A percentile compares a stretch with the other conserved stretches of the same genome.
These are phyloP conservation scores for Amphiprion ocellaris DNA, from an alignment of 2,113 vertebrate species.

Conservation along the genomic window DNA sequence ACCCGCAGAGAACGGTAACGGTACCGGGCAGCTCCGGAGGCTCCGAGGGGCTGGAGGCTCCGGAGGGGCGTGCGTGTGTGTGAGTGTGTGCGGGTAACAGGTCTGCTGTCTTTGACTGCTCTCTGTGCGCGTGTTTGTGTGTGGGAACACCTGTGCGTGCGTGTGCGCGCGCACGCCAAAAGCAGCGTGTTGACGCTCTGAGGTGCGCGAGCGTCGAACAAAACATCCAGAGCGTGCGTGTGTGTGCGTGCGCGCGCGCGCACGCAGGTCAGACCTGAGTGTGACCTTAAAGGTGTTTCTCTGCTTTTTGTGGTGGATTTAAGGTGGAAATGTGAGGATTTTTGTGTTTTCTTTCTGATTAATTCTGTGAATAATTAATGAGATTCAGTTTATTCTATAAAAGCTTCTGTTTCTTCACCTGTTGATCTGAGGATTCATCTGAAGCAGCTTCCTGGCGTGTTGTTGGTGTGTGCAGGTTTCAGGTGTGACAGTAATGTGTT, in stretches of 20 bases:
- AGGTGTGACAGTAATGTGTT: too few relatives aligned
- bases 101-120: conserved; percentile 60
- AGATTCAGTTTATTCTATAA: too few relatives aligned
- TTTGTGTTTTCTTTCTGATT: too few relatives aligned
- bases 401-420: too few relatives aligned
- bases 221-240: conserved; percentile 42
- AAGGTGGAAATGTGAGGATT: too few relatives aligned
- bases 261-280: conserved; percentile 29
- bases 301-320: conserved; percentile 17
- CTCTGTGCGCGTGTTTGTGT: background rate
- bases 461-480: background rate
- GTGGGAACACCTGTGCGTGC: conserved; percentile 16
- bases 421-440: too few relatives aligned
- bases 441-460: too few relatives aligned
- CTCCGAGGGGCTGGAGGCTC: conserved; percentile 49
- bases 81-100: conserved; percentile 76
- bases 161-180: conserved; percentile 23
- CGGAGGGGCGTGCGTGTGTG: conserved; percentile 56
- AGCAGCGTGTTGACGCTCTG: conserved; percentile 66
- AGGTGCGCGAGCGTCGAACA: conserved; percentile 70
- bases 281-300: conserved; percentile 20
- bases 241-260: conserved; percentile 33
- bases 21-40: background rate
- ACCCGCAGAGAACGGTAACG: conserved; percentile 98
- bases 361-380: too few relatives aligned